These are phyloP conservation scores for Halisarca cf. caerulea DNA, from an alignment of 37 sponge, comb jelly and placozoan genomes.

Conservation along the genomic window DNA sequence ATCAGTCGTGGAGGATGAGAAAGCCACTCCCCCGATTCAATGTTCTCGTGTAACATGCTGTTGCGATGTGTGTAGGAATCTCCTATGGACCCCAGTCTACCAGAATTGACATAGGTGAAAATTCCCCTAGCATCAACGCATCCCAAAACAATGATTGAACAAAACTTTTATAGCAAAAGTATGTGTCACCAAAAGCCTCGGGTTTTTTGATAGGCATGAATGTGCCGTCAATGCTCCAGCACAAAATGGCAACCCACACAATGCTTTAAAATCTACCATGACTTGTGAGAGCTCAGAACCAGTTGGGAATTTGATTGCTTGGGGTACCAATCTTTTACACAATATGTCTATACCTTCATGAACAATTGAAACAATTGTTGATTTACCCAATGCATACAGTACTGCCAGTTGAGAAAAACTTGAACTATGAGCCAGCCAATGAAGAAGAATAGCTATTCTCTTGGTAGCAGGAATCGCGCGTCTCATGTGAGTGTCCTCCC, in stretches of 20 bases:
- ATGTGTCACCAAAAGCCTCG: neutral
- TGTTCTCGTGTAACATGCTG: neutral
- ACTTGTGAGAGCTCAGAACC: slow-evolving; percentile 1
- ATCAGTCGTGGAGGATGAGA: neutral
- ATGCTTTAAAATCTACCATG: neutral
- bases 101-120: slow-evolving; percentile 28
- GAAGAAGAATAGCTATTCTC: slow-evolving; percentile 14
- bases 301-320: slow-evolving; percentile 4
- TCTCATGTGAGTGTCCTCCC: slow-evolving; percentile 6
- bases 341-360: neutral
- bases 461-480: neutral
- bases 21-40: slow-evolving; percentile 5
- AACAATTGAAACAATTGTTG: neutral
- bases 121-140: slow-evolving; percentile 23
- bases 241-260: slow-evolving; percentile 21
- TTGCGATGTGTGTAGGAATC: neutral
- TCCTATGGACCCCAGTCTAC: slow-evolving; percentile 26
- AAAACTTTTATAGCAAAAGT: slow-evolving; percentile 31
- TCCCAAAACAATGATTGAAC: slow-evolving; percentile 11
- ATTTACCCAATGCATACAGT: slow-evolving; percentile 4
- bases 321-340: neutral
- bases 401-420: neutral
- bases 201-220: slow-evolving; percentile 29
- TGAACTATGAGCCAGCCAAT: slow-evolving; percentile 14
- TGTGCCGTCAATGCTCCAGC: slow-evolving; percentile 30